Percentiles rank a stretch among this genome's conserved stretches.
These are phyloP conservation scores for Germaria angustata DNA, from an alignment of 2,888 invertebrate species.

Conservation along the genomic window DNA sequence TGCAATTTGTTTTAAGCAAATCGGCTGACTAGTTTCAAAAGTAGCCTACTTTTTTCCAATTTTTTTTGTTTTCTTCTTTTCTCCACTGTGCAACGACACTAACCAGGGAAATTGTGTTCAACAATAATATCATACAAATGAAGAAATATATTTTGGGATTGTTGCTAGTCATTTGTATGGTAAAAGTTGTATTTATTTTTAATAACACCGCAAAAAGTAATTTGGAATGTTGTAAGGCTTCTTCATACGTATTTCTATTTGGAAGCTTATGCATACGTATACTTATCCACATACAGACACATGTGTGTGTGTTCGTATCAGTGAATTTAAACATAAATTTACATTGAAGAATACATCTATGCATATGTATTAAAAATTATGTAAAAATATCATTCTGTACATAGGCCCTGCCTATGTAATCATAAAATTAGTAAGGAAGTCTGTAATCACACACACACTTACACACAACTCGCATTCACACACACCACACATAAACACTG, in stretches of 20 bases:
- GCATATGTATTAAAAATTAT: constrained; percentile 26
- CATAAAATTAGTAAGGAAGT: constrained; percentile 7
- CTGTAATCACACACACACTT: background rate
- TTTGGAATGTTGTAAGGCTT: background rate
- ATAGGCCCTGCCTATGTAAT: background rate
- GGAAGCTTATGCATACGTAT: background rate
- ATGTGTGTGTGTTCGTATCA: background rate
- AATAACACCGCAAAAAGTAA: constrained; percentile 24
- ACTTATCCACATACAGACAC: too few species aligned
- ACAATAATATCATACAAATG: background rate
- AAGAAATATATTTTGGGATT: background rate
- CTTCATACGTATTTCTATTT: background rate
- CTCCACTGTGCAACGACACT: too few species aligned
- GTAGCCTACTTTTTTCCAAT: too few species aligned
- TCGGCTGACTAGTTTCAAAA: too few species aligned
- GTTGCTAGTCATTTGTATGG: constrained; percentile 14
- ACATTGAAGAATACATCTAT: background rate
- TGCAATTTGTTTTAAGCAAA: too few species aligned
- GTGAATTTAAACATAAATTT: background rate
- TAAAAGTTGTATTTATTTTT: constrained; percentile 41
- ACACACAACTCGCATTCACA: background rate
- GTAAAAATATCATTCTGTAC: constrained; percentile 32
- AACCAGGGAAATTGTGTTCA: constrained; percentile 15
- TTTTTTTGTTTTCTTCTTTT: too few species aligned
- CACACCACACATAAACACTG: too few species aligned